Base-by-base conservation (phyloP, 2,888 invertebrate species). In the Zaprionus lineosus region DNA sequence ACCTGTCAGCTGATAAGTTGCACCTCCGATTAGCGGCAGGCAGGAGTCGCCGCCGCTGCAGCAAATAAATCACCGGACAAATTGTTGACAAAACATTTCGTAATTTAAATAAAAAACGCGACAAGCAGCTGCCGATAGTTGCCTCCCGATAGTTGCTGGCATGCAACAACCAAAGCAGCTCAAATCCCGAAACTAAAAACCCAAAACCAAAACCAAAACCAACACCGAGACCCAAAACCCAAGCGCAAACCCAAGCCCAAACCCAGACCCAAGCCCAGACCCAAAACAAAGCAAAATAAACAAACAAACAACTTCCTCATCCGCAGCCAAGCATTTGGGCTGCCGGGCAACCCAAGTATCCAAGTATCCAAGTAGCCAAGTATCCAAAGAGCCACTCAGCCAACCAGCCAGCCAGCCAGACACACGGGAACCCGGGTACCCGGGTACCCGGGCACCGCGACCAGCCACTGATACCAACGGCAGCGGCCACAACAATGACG, bases 61-160 rank as follows among this genome's bases (percentile, higher is more conserved):
- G 52, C 40, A 57, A 63, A 84, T 82, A 81, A 81, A 78, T 81
- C 82, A 84, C 63, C 61, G 59, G 83, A 82, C 85, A 84, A 82
- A 83, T 84, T 82, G 82, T 84, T 83, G 85, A 84, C 82, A 82
- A 82, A 81, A 70, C 85, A 81, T 81, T 82, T 82, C 68, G 76
- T 83, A 84, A 82, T 84, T 82, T 79, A 74, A 84, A 83, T 84
- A 79, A 81, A 58, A 52, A 47, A 39, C 43, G 46, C 63, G 59
- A 68, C 71, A 65, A 74, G 64, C n/a, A n/a, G n/a, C 74, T 69
- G 58, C 69, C 84, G 69, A 79, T 79, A 79, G 76, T 72, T 44
- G 62, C 36, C 52, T 15, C 16, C 48, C 73, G 70, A 77, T 79
- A 73, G 79, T 64, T 58, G 52, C 56, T 55, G 46, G 65, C 66